Conservation (phyloP, 2,797 vertebrate species). For the Pseudochirops cupreus region DNA sequence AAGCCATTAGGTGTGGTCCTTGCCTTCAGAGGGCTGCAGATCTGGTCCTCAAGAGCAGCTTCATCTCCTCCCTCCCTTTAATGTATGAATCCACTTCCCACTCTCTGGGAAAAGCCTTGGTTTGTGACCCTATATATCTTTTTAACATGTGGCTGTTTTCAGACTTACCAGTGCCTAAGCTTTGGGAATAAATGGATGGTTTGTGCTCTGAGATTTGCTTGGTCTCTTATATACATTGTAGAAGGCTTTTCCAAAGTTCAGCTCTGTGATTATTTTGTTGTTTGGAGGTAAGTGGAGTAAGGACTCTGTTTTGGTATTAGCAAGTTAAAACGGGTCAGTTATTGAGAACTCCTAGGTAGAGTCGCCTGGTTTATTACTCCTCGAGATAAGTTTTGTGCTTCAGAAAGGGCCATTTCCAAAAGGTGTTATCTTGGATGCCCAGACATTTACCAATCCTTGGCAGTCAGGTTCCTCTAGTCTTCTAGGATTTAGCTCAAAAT, state of each 20-base stretch:
- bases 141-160: neutral
- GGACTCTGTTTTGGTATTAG: constrained; percentile 1
- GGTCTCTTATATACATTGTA: constrained; percentile 35
- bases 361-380: constrained; percentile 33
- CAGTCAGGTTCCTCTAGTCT: constrained; percentile 1
- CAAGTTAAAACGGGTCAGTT: constrained; percentile 41
- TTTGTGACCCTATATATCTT: neutral
- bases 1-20: neutral
- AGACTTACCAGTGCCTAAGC: constrained; percentile 28
- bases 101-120: neutral
- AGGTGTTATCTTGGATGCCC: constrained; percentile 39
- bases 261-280: constrained; percentile 49
- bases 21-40: neutral
- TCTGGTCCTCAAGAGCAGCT: neutral
- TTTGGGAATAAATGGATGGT: constrained; percentile 41
- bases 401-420: constrained; percentile 44
- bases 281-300: constrained; percentile 17
- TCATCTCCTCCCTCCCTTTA: neutral
- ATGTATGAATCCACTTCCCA: neutral
- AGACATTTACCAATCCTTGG: neutral
- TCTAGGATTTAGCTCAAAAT: constrained; percentile 38
- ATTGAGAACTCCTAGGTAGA: constrained; percentile 38
- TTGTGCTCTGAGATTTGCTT: constrained; percentile 40
- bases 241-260: constrained; percentile 18
- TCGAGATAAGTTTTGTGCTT: constrained; percentile 31